A percentile compares a stretch with the other conserved stretches of the same genome.
These are phyloP conservation scores for Scaptodrosophila lebanonensis DNA, from an alignment of 1,140 invertebrate species.

Conservation along the genomic window DNA sequence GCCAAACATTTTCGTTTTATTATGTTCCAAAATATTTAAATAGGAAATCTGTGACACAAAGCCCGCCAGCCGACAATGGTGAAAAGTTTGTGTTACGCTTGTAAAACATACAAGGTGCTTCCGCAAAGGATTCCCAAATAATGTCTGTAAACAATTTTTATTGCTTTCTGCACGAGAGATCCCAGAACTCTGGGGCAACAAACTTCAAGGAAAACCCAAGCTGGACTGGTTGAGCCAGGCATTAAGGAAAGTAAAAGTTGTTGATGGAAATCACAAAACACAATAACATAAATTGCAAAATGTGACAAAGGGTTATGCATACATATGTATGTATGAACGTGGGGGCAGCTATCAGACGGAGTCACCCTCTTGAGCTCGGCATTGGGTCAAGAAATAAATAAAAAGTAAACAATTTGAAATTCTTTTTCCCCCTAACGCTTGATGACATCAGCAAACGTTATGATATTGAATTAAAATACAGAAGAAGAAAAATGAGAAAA, in stretches of 20 bases:
- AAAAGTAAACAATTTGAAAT: slow-evolving; percentile 34
- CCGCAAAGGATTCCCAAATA: slow-evolving; percentile 65
- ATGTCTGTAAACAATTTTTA: slow-evolving; percentile 76
- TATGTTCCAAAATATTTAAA: slow-evolving; percentile 60
- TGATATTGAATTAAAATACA: slow-evolving; percentile 64
- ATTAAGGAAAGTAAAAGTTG: slow-evolving; percentile 69
- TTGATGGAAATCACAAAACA: slow-evolving; percentile 69
- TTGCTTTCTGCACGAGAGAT: slow-evolving; percentile 59
- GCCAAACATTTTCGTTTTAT: slow-evolving; percentile 35
- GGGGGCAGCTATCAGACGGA: slow-evolving; percentile 4
- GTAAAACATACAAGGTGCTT: slow-evolving; percentile 67
- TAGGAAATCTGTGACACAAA: slow-evolving; percentile 49
- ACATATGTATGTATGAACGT: background rate
- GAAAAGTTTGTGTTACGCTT: slow-evolving; percentile 12
- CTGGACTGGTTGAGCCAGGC: slow-evolving; percentile 1
- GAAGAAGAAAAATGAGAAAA: background rate
- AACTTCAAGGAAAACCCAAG: background rate
- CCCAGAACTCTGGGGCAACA: slow-evolving; percentile 10
- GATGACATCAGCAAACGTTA: slow-evolving; percentile 75
- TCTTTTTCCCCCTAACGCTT: no score
- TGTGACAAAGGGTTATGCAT: slow-evolving; percentile 61
- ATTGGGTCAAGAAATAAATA: slow-evolving; percentile 67
- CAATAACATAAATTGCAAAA: slow-evolving; percentile 73
- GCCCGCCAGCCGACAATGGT: background rate
- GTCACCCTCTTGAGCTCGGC: slow-evolving; percentile 11